Base-by-base conservation (phyloP, 2,888 invertebrate species). In the Oxyscelio sp. region DNA sequence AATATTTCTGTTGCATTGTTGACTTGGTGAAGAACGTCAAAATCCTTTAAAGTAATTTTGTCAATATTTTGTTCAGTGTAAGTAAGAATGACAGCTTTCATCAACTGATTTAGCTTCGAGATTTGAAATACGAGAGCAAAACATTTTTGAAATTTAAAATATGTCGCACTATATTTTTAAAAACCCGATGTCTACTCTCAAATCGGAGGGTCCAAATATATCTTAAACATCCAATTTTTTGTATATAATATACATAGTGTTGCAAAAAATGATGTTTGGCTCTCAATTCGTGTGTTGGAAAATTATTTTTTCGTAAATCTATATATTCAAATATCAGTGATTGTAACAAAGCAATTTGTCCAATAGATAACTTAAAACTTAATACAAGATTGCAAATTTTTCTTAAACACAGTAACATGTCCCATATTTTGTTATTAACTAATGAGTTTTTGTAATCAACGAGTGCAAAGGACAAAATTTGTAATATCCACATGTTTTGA, bases 111-210 rank as follows among this genome's bases (percentile, higher is more conserved):
- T 17, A 63, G 79, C 45, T 56, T n/a, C 11, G 85, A 61, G 4
- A 86, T n/a, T n/a, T n/a, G n/a, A n/a, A 21, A n/a, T n/a, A 27
- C 15, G 74, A 73, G 48, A 63, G 17, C 1, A 79, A 80, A 19
- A 88, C 50, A 80, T 87, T 87, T 82, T 85, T 86, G 38, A 85
- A 89, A 81, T 90, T 90, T 61, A 79, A 80, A n/a, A 13, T 34
- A 45, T 74, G 78, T 58, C 78, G 75, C 0, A 81, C 34, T 17
- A 83, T 17, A 56, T 50, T 70, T 80, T 90, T 89, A 22, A 90
- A 89, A 84, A 78, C 88, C 6, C 70, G 79, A 50, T 90, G 88
- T 56, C 86, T 87, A 27, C 86, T 86, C 66, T 90, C 90, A 65
- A 86, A 90, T 21, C 86, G 5, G 0, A 87, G 52, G 6, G 85